Base-by-base conservation (phyloP, 2,888 invertebrate species). In the Theretra japonica region DNA sequence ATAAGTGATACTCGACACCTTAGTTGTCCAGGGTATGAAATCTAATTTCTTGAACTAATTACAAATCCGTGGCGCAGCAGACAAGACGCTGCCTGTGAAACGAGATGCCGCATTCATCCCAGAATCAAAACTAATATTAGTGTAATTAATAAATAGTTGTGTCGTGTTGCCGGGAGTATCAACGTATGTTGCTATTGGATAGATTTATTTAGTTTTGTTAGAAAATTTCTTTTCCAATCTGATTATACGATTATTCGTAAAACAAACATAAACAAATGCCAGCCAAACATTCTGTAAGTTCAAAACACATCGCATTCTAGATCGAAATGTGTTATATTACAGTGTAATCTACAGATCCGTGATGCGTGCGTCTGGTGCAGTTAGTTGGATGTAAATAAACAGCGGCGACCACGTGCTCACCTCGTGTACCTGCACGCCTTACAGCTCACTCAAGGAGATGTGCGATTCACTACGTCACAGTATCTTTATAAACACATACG, bases 351-450 rank as follows among this genome's bases (percentile, higher is more conserved):
- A 3, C 17, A 25, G 58, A 58, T 65, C 65, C 41, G 73, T 69
- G 74, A 75, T 79, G 77, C 81, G 77, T 79, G 75, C 75, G 73
- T 72, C 72, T 53, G 71, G 70, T 77, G 76, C 78, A 77, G 73
- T 80, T 65, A 73, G 75, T 76, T 82, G 80, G 75, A 85, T 84
- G 87, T 87, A 87, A 88, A 90, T 88, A 87, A 87, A 86, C 85
- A 87, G 74, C 75, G 73, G 75, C 75, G 73, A 79, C 80, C 83
- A 86, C 83, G 86, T 86, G 84, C 48, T 41, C 48, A 48, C 65
- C 65, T 65, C 65, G 65, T 48, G 48, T 65, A 65, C 19, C 19
- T 53, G 53, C 23, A 58, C 58, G 58, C 41, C 65, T 53, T n/a
- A 48, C 41, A 48, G 65, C 41, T 23, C 48, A 41, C 23, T 41